A percentile compares a stretch with the other conserved stretches of the same genome.
Conservation (phyloP, 2,797 vertebrate species). For the Cryptoprocta ferox region DNA sequence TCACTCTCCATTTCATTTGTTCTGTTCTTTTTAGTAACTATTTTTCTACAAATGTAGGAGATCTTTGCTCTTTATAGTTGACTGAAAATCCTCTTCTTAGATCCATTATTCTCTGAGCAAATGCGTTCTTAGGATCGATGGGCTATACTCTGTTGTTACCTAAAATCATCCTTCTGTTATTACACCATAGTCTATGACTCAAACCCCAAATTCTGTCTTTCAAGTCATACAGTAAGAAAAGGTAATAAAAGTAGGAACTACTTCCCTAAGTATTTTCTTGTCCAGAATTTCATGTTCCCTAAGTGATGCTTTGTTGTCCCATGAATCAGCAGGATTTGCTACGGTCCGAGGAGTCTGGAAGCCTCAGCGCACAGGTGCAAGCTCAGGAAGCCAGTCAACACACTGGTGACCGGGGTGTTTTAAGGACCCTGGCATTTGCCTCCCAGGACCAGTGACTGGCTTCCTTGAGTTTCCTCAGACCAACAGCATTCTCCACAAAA, state of each 20-base stretch:
- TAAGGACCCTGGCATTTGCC: background rate
- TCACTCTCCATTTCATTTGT: constrained; percentile 17
- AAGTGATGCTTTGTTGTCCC: background rate
- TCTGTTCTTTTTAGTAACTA: constrained; percentile 2
- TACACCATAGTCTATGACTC: background rate
- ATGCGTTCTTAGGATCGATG: background rate
- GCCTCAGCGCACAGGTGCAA: background rate
- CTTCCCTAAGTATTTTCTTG: constrained; percentile 10
- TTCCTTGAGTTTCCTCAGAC: constrained; percentile 1
- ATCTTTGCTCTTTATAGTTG: constrained; percentile 39
- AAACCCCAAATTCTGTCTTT: constrained; percentile 41
- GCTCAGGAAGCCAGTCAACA: background rate
- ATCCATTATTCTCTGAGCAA: background rate
- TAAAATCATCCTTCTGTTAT: background rate
- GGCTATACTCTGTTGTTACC: background rate
- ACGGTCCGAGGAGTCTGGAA: background rate
- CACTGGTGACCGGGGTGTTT: background rate
- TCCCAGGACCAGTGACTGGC: background rate
- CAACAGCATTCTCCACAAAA: background rate
- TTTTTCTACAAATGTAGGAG: constrained; percentile 4
- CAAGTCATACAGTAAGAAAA: background rate
- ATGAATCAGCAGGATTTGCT: background rate
- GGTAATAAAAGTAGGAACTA: background rate
- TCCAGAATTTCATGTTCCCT: background rate
- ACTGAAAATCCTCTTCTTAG: constrained; percentile 19